Conservation (phyloP, 2,113 vertebrate genomes). For the Aphelocoma coerulescens region DNA sequence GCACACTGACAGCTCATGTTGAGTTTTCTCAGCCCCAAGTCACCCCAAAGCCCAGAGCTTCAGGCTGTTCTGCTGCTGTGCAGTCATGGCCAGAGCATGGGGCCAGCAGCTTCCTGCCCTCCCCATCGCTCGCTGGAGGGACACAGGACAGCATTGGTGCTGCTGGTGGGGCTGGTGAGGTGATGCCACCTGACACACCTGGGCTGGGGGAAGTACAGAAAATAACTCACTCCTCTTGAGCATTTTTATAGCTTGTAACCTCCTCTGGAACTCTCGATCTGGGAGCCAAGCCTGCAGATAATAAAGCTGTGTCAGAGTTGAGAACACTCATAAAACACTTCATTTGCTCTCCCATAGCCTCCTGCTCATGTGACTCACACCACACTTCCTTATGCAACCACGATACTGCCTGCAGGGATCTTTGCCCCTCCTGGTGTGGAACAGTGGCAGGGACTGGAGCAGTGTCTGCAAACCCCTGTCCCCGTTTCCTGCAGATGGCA, state of each 20-base stretch:
- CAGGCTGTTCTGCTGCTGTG: neutral
- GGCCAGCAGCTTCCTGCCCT: neutral
- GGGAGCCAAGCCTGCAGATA: neutral
- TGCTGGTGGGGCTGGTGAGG: accelerated
- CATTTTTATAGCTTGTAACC: neutral
- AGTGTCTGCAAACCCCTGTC: neutral
- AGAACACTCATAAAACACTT: neutral
- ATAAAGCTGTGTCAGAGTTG: neutral
- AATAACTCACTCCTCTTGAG: neutral
- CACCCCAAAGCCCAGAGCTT: neutral
- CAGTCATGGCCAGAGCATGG: accelerated
- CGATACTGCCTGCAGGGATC: neutral
- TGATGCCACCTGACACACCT: neutral
- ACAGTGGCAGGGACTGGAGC: accelerated
- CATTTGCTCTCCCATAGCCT: neutral
- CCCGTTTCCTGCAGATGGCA: accelerated
- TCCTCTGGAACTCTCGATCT: neutral
- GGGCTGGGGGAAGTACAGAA: neutral
- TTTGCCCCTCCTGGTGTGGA: neutral
- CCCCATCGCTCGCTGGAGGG: accelerated
- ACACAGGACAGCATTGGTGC: accelerated
- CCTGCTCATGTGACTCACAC: neutral
- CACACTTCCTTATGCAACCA: neutral
- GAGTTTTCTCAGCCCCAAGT: neutral
- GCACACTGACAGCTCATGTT: neutral